These are phyloP conservation scores for Alexandromys fortis DNA, from an alignment of 2,113 vertebrate species.

Conservation along the genomic window DNA sequence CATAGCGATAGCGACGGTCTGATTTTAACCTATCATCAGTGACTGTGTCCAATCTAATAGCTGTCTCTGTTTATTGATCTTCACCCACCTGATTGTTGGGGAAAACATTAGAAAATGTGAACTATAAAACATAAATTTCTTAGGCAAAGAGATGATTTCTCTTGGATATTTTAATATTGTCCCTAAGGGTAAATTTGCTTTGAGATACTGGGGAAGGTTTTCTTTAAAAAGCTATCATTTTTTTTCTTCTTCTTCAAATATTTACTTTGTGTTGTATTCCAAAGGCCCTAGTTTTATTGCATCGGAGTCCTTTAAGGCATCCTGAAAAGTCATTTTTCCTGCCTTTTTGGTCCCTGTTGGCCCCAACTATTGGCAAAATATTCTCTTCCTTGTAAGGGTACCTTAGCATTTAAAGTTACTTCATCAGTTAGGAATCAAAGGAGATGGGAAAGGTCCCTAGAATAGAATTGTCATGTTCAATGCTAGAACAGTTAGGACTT, in stretches of 20 bases:
- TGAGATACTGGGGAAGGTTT: not conserved
- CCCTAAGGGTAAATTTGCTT: not conserved
- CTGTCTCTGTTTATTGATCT: not conserved
- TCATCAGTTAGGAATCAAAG: slow-evolving; percentile 31
- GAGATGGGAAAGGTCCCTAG: not conserved
- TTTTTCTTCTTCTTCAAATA: not conserved
- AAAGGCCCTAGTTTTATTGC: not conserved
- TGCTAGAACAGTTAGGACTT: not conserved
- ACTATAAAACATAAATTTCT: not conserved
- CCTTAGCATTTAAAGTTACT: not conserved
- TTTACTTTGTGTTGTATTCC: not conserved
- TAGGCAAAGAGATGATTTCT: not conserved
- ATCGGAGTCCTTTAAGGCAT: not conserved
- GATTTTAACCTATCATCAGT: not conserved
- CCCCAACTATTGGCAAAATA: slow-evolving; percentile 1
- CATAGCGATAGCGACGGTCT: not conserved
- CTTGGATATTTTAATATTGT: not conserved
- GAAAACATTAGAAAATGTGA: not conserved
- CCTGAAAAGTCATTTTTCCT: not conserved
- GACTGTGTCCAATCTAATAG: not conserved
- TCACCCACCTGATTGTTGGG: too few species aligned
- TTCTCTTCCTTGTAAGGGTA: not conserved
- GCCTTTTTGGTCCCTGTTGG: not conserved
- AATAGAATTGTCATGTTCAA: not conserved
- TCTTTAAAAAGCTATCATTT: not conserved